Evolutionary conservation across 2,888 invertebrate species (phyloP).

Genomic region (Torymus texanus): DNA sequence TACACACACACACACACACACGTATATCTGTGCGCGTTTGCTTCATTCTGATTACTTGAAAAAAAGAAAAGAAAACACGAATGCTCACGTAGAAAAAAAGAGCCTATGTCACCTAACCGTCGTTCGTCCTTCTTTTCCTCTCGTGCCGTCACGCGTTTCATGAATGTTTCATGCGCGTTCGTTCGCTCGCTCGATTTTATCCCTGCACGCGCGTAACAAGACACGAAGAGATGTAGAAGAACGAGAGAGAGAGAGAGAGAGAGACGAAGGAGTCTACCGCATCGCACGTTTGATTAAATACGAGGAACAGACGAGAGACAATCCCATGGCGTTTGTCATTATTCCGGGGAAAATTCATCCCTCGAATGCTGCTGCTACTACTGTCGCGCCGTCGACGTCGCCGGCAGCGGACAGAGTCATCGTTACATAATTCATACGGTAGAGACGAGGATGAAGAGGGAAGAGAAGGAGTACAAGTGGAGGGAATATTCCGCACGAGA

Average conservation of each 20-base stretch:
- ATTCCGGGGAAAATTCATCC: slow-evolving; percentile 34
- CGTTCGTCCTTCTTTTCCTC: slow-evolving; percentile 19
- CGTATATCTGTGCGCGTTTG: too few species aligned
- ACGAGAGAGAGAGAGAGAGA: slow-evolving; percentile 35
- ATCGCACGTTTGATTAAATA: slow-evolving; percentile 41
- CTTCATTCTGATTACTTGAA: too few species aligned
- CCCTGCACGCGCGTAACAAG: slow-evolving; percentile 50
- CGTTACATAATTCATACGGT: slow-evolving; percentile 53
- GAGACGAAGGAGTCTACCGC: slow-evolving; percentile 15
- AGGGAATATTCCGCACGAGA: background rate
- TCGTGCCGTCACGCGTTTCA: slow-evolving; percentile 9
- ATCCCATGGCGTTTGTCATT: slow-evolving; percentile 12
- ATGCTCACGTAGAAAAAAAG: background rate
- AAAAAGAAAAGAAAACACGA: too few species aligned
- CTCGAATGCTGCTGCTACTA: too few species aligned
- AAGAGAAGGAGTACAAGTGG: too few species aligned
- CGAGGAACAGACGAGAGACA: slow-evolving; percentile 7
- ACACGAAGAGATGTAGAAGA: slow-evolving; percentile 19
- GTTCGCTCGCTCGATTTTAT: too few species aligned
- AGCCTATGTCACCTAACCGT: too few species aligned
- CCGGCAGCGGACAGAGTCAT: slow-evolving; percentile 33
- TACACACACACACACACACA: too few species aligned
- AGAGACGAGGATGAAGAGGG: background rate
- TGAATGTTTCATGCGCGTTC: slow-evolving; percentile 46
- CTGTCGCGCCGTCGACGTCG: background rate